phyloP scores from a whole-genome alignment of 2,888 invertebrate species.

The Erebia palarica region DNA sequence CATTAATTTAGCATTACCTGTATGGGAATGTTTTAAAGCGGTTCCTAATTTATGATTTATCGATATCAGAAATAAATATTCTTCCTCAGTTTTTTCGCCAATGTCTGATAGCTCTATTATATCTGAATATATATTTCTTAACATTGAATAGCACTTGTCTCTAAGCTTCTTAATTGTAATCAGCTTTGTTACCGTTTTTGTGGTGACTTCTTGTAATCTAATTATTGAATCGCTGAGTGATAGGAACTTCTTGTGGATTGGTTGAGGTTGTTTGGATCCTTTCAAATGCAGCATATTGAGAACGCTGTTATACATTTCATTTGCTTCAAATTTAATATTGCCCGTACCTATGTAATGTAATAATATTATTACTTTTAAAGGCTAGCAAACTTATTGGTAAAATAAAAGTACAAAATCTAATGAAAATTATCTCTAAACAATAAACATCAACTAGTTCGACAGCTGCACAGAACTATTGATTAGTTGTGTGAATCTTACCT shows the following conservation, averaged over 20 bases:
- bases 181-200: conserved; percentile 43
- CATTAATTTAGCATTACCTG: conserved; percentile 58
- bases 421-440: too few relatives aligned
- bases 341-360: conserved; percentile 43
- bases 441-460: too few relatives aligned
- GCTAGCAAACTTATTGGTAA: not conserved
- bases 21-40: conserved; percentile 60
- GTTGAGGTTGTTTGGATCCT: conserved; percentile 45
- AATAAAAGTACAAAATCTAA: not conserved
- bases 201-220: conserved; percentile 50
- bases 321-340: conserved; percentile 55
- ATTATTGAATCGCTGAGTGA: conserved; percentile 47
- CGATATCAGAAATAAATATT: conserved; percentile 51
- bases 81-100: conserved; percentile 48
- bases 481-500: conserved; percentile 46
- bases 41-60: conserved; percentile 56
- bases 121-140: conserved; percentile 54
- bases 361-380: not conserved
- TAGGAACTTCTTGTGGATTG: conserved; percentile 46
- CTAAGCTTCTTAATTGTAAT: conserved; percentile 48
- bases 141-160: conserved; percentile 51
- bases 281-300: conserved; percentile 51
- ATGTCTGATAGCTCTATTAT: conserved; percentile 41
- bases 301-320: conserved; percentile 50
- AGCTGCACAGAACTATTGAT: too few relatives aligned